phyloP scores from a whole-genome alignment of 2,113 vertebrate species.

The Hypanus sabinus region DNA sequence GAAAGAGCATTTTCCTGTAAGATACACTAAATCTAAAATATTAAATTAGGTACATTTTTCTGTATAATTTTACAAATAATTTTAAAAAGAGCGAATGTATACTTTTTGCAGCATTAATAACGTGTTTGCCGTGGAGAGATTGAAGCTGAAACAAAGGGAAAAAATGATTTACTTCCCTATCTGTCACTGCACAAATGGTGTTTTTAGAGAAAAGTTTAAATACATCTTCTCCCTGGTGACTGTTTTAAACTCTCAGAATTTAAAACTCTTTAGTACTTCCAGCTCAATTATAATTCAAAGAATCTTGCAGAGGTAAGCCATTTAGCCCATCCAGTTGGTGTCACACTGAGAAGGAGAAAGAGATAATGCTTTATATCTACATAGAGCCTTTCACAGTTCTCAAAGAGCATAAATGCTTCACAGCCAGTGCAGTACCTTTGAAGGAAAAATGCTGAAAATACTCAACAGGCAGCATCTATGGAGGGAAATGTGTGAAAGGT shows the following conservation, averaged over 20 bases:
- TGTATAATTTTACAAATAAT: conserved; percentile 27
- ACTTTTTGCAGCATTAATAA: conserved; percentile 20
- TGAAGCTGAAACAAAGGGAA: background rate
- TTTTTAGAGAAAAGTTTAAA: background rate
- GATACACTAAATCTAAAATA: conserved; percentile 10
- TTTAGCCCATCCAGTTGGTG: background rate
- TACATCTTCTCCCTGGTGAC: background rate
- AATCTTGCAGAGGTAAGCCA: background rate
- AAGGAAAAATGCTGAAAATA: too few species aligned
- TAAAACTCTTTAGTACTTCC: background rate
- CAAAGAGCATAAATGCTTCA: too few species aligned
- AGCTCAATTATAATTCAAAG: background rate
- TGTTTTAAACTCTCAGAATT: conserved; percentile 24
- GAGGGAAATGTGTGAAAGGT: too few species aligned
- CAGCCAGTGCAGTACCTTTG: too few species aligned
- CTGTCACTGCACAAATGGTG: background rate
- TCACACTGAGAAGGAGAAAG: background rate
- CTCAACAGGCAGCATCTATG: too few species aligned
- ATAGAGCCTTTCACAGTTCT: too few species aligned
- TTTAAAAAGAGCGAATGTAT: background rate
- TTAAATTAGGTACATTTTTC: background rate
- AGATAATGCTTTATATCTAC: too few species aligned
- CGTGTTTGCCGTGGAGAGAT: background rate
- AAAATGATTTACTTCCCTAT: conserved; percentile 27
- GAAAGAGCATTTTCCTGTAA: background rate